phyloP scores from a whole-genome alignment of 2,797 vertebrate genomes.

The Telmatherina bonti region DNA sequence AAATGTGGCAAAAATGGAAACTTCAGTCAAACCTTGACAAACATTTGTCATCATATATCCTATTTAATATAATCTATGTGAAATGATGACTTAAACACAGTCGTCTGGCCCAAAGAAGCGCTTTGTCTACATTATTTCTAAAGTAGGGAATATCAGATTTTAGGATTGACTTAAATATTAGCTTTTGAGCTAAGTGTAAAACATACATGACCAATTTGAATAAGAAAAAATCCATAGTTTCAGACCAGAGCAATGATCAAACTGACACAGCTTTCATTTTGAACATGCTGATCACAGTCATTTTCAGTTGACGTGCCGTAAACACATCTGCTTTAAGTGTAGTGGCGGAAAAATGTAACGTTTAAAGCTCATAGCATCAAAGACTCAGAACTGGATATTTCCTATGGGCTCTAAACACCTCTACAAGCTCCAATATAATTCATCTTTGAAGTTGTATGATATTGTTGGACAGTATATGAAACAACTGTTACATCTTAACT shows the following conservation, averaged over 20 bases:
- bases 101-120: background rate
- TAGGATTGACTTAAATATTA: background rate
- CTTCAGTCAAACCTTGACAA: constrained; percentile 8
- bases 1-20: background rate
- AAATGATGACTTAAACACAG: constrained; percentile 15
- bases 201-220: constrained; percentile 1
- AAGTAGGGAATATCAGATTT: background rate
- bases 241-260: constrained; percentile 20
- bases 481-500: constrained; percentile 44
- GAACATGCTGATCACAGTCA: constrained; percentile 3
- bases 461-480: constrained; percentile 42
- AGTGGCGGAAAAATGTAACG: background rate
- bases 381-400: constrained; percentile 18
- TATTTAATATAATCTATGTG: constrained; percentile 5
- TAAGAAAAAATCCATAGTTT: too few species aligned
- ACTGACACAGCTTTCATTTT: constrained; percentile 9
- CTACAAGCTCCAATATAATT: constrained; percentile 13
- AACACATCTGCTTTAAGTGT: background rate
- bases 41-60: constrained; percentile 28
- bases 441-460: constrained; percentile 33
- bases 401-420: constrained; percentile 20
- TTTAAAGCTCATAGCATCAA: constrained; percentile 15
- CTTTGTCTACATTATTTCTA: constrained; percentile 5
- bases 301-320: constrained; percentile 2
- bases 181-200: background rate